These are phyloP conservation scores for Seira musarum DNA, from an alignment of 2,888 invertebrate genomes.

Conservation along the genomic window DNA sequence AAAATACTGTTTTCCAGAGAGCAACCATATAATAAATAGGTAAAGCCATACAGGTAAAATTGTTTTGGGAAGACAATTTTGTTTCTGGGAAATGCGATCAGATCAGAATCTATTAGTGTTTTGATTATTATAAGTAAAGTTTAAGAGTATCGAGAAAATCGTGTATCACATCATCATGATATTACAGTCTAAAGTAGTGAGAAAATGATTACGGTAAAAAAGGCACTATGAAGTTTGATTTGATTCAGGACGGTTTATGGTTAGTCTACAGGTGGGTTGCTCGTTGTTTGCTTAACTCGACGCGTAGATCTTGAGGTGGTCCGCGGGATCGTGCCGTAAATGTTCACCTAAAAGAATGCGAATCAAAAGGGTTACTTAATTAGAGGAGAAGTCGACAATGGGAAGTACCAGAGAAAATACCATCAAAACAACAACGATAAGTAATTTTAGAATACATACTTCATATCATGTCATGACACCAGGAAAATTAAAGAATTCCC, in stretches of 20 bases:
- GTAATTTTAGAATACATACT: no score
- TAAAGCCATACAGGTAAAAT: neutral
- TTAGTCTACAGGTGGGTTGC: slow-evolving; percentile 40
- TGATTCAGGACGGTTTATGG: slow-evolving; percentile 56
- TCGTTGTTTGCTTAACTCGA: slow-evolving; percentile 33
- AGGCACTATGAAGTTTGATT: slow-evolving; percentile 51
- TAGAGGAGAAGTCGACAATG: no score
- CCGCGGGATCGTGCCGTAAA: slow-evolving; percentile 60
- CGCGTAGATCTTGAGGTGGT: slow-evolving; percentile 46
- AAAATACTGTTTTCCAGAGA: neutral
- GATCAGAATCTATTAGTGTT: neutral
- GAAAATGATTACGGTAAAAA: slow-evolving; percentile 42
- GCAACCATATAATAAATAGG: neutral
- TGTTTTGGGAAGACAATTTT: neutral
- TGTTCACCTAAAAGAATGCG: slow-evolving; percentile 55
- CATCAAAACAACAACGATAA: no score
- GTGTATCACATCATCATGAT: slow-evolving; percentile 57
- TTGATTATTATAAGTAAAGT: neutral
- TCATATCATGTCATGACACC: no score
- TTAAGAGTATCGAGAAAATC: neutral
- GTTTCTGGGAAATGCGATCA: neutral
- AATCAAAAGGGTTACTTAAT: slow-evolving; percentile 18
- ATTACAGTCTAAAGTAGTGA: slow-evolving; percentile 61
- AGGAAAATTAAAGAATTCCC: no score
- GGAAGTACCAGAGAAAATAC: no score